Conservation (phyloP, 2,888 invertebrate species). For the Rhodophaea formosa region DNA sequence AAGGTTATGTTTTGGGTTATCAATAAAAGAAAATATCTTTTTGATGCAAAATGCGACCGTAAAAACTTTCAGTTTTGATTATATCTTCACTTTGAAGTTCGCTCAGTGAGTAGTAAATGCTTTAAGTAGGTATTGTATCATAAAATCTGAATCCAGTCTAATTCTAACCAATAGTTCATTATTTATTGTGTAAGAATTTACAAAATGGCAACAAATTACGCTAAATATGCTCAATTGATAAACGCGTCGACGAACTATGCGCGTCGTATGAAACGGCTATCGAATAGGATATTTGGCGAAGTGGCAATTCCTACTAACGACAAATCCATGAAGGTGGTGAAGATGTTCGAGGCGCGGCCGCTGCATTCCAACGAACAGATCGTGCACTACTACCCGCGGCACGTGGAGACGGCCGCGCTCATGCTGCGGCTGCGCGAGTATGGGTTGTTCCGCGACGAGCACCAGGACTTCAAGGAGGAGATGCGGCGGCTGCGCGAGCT, state of each 20-base stretch:
- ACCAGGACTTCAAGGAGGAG: slow-evolving; percentile 93
- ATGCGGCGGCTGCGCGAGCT: slow-evolving; percentile 88
- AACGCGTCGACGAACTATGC: slow-evolving; percentile 90
- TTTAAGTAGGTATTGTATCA: too few species aligned
- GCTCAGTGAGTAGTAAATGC: too few species aligned
- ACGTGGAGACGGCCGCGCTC: slow-evolving; percentile 87
- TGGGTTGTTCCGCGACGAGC: slow-evolving; percentile 92
- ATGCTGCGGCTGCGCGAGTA: slow-evolving; percentile 88
- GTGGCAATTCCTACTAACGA: slow-evolving; percentile 87
- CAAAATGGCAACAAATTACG: slow-evolving; percentile 83
- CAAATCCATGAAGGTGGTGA: slow-evolving; percentile 90
- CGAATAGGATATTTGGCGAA: slow-evolving; percentile 94
- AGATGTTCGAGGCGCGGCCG: slow-evolving; percentile 88
- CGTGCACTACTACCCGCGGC: slow-evolving; percentile 92
- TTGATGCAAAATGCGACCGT: too few species aligned
- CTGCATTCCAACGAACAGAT: slow-evolving; percentile 86
- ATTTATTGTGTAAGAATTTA: too few species aligned
- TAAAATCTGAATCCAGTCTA: too few species aligned
- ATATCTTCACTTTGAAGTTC: too few species aligned
- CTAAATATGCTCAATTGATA: slow-evolving; percentile 85
- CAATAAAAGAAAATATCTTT: too few species aligned
- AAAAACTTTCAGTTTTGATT: too few species aligned
- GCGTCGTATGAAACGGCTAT: slow-evolving; percentile 90
- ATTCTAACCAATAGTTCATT: too few species aligned
- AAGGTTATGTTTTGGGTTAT: too few species aligned